phyloP scores from a whole-genome alignment of 2,888 invertebrate genomes.

The Xestia c-nigrum region DNA sequence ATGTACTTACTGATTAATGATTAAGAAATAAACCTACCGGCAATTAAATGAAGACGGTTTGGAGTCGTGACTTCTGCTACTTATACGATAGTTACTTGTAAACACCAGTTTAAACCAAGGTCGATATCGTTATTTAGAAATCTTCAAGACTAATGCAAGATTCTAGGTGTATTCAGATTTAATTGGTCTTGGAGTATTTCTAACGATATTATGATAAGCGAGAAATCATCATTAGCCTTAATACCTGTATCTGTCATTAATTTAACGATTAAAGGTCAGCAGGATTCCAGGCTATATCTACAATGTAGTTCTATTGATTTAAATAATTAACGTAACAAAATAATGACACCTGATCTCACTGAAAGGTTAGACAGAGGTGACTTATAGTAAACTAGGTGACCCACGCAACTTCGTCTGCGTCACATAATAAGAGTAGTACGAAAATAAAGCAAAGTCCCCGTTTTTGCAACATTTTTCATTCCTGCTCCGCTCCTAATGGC shows the following conservation, averaged over 20 bases:
- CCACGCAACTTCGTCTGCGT: no score
- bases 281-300: slow-evolving; percentile 2
- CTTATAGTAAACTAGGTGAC: no score
- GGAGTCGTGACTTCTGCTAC: slow-evolving; percentile 46
- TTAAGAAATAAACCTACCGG: slow-evolving; percentile 20
- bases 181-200: slow-evolving; percentile 20
- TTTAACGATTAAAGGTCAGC: slow-evolving; percentile 4
- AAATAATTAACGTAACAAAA: background rate
- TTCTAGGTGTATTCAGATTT: slow-evolving; percentile 24
- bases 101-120: slow-evolving; percentile 31
- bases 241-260: slow-evolving; percentile 1
- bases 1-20: slow-evolving; percentile 17
- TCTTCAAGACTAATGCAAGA: slow-evolving; percentile 19
- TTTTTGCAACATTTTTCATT: no score
- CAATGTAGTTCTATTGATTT: background rate
- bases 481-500: no score
- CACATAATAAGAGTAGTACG: no score
- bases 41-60: slow-evolving; percentile 37
- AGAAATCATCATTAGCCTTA: slow-evolving; percentile 20
- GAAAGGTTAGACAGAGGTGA: background rate
- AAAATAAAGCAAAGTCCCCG: no score
- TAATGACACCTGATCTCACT: background rate
- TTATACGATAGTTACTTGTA: slow-evolving; percentile 1
- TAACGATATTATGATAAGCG: slow-evolving; percentile 19
- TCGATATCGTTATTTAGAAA: slow-evolving; percentile 39